These are phyloP conservation scores for Chelonus formosanus DNA, from an alignment of 2,888 invertebrate species.

Conservation along the genomic window DNA sequence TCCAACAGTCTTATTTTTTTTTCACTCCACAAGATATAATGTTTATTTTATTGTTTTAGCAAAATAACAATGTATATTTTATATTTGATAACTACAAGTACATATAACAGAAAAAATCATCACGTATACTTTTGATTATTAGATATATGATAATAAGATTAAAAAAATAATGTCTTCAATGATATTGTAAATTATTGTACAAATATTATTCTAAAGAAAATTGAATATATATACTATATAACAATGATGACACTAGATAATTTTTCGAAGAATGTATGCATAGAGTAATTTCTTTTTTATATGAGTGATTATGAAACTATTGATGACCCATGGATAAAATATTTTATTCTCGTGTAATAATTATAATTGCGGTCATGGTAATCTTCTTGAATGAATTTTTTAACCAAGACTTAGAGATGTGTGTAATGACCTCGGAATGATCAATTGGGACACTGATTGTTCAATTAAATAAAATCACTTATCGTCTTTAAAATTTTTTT, in stretches of 20 bases:
- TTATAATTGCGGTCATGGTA: slow-evolving; percentile 36
- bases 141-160: too few species aligned
- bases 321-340: slow-evolving; percentile 26
- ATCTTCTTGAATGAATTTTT: slow-evolving; percentile 31
- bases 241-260: too few species aligned
- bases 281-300: not conserved
- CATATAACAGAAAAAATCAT: too few species aligned
- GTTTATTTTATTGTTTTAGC: not conserved
- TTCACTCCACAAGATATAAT: not conserved
- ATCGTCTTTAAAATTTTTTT: slow-evolving; percentile 7
- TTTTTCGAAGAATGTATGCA: not conserved
- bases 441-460: slow-evolving; percentile 34
- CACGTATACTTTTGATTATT: too few species aligned
- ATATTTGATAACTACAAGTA: too few species aligned
- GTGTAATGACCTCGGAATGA: not conserved
- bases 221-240: too few species aligned
- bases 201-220: too few species aligned
- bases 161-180: too few species aligned
- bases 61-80: too few species aligned
- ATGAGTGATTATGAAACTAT: slow-evolving; percentile 5
- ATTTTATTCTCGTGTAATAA: slow-evolving; percentile 24
- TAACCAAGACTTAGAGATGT: slow-evolving; percentile 10
- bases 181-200: too few species aligned
- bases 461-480: slow-evolving; percentile 29
- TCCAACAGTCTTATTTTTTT: too few species aligned